Evolutionary conservation across 2,113 vertebrate species (phyloP).

Genomic region (Platichthys stellatus): DNA sequence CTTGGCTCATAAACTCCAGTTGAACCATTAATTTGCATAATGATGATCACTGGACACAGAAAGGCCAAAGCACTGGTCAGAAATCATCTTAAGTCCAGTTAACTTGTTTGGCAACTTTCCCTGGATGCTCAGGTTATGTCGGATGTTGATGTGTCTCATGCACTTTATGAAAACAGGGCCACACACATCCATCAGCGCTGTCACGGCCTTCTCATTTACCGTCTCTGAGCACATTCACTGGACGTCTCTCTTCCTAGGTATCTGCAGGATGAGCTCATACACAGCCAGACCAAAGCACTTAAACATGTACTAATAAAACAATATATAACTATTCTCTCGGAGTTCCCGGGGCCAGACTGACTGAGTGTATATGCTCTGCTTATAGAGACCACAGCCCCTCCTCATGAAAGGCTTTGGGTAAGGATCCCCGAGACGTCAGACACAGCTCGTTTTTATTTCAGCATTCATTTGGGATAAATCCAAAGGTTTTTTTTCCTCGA

Average conservation of each 20-base stretch:
- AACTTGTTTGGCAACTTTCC: constrained; percentile 8
- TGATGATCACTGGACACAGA: background rate
- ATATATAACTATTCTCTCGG: constrained; percentile 46
- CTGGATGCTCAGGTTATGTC: constrained; percentile 20
- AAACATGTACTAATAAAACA: constrained; percentile 62
- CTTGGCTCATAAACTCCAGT: no score
- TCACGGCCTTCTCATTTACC: constrained; percentile 23
- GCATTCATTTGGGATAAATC: constrained; percentile 6
- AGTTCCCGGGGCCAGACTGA: constrained; percentile 34
- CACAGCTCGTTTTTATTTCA: constrained; percentile 3
- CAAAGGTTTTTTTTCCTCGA: background rate
- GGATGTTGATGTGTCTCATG: constrained; percentile 6
- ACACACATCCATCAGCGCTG: constrained; percentile 41
- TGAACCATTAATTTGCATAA: background rate
- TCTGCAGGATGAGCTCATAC: constrained; percentile 62
- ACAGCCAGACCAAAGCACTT: constrained; percentile 50
- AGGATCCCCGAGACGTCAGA: constrained; percentile 30
- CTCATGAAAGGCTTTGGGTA: constrained; percentile 9
- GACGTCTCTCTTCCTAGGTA: constrained; percentile 29
- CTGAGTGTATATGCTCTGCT: constrained; percentile 23
- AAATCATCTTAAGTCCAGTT: background rate
- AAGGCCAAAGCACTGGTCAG: background rate
- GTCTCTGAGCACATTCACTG: background rate
- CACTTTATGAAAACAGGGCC: constrained; percentile 17
- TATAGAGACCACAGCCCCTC: background rate